Evolutionary conservation across 2,888 invertebrate genomes (phyloP), one percentile per base, ranked within the genome.

Genomic region (Sesamia inferens): DNA sequence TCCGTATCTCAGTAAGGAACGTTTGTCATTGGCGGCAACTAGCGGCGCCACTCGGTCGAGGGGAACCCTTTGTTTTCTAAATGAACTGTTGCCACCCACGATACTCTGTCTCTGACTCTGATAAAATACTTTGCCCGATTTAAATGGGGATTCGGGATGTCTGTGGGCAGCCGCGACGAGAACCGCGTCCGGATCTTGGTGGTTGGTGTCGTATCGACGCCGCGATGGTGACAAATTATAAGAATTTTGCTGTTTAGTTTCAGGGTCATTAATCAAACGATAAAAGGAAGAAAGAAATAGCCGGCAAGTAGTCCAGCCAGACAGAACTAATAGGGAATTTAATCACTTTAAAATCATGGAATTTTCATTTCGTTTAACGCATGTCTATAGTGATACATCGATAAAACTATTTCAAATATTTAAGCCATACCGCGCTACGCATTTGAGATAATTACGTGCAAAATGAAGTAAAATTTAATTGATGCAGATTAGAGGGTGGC

Each of bases 21-120:
- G 86, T 89, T 90, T 88, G 84, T 89, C 88, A 88, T 77, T 78
- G 79, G 81, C 72, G 74, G 71, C 63, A 51, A 22, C 65, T 78
- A 76, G 68, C 80, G 63, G 68, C 80, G 63, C 76, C 70, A 44
- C 70, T 79, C 83, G 63, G 48, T 19, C 59, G 82, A 76, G 76
- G 66, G 70, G 76, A 66, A 78, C 80, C 90, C 88, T 90, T 91
- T 90, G 91, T 91, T 88, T 87, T 79, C 78, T 87, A 88, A 90
- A 91, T 89, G 86, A 89, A 90, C 82, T 83, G 87, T 86, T 79
- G 69, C 87, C 84, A 80, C 84, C 85, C 86, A 82, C 81, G 72
- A 71, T 74, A 77, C 76, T 78, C 75, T 76, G 84, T 72, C 81
- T 78, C 76, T 78, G 84, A 83, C 84, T 84, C 84, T 80, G 87